Evolutionary conservation across 2,797 vertebrate species (phyloP), one percentile per base, ranked within the genome.

Genomic region (Gallinago nigripennis): DNA sequence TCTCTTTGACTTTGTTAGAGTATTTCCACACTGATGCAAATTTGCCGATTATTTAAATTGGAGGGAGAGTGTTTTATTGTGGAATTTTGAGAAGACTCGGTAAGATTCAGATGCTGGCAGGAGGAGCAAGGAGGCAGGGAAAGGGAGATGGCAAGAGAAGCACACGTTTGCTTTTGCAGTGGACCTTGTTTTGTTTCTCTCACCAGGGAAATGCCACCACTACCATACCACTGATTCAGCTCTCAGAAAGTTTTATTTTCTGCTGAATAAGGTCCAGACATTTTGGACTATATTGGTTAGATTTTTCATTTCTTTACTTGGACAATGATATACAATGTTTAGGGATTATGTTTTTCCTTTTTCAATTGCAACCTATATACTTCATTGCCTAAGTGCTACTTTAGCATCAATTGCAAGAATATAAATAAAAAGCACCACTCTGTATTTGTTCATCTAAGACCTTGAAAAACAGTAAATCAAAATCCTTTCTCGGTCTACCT

Each of bases 381-480:
- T 92, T 95, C 94, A 94, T 94, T 96, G 95, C 96, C 84, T 97
- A 97, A 97, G 84, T 96, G 94, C 94, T 97, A 95, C 94, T 96
- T 96, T 94, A 97, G 89, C 95, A 96, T 96, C 95, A 96, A 89
- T 94, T 94, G 95, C 93, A 96, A 93, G 95, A 95, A 95, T 91
- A 97, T 96, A 97, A 97, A 97, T 97, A 97, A 96, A 96, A 96
- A 88, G 5, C 75, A 96, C 82, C 35, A 79, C 95, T 96, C 80
- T 95, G 91, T 96, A 88, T 96, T 96, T 96, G 95, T 95, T 95
- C 92, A 77, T 96, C 94, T 96, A 85, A 95, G 95, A 94, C 94
- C 96, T 97, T 97, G 95, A 95, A 96, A 97, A 95, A 81, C 86
- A 96, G 93, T 97, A 97, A 97, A 97, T 97, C 95, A 96, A 96